Evolutionary conservation across 2,797 vertebrate species (phyloP).

Genomic region (Cephalopachus bancanus): DNA sequence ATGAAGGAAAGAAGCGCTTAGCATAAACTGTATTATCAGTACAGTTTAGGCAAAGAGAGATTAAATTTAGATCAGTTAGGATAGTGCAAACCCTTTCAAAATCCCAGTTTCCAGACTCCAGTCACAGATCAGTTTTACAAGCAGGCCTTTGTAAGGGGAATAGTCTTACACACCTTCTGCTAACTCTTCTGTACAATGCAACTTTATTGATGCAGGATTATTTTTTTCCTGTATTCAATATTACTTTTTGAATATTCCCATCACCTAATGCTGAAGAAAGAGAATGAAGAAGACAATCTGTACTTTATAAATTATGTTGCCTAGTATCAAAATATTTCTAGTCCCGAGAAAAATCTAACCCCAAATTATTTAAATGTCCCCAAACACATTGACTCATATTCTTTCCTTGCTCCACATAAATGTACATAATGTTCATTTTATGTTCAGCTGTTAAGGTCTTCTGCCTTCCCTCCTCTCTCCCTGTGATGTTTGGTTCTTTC

Average conservation of each 20-base stretch:
- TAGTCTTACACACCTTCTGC: rapidly evolving
- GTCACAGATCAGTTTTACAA: rapidly evolving
- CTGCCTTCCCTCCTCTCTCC: background rate
- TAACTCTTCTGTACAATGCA: too few relatives aligned
- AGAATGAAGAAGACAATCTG: rapidly evolving
- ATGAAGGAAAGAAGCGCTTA: too few relatives aligned
- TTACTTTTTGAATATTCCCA: background rate
- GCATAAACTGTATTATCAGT: rapidly evolving
- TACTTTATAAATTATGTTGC: background rate
- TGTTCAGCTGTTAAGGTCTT: rapidly evolving
- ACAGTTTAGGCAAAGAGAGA: background rate
- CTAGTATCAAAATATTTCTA: background rate
- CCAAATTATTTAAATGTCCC: too few relatives aligned
- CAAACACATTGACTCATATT: background rate
- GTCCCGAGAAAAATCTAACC: background rate
- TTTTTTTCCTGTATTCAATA: too few relatives aligned
- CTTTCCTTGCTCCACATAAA: background rate
- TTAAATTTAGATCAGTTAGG: too few relatives aligned
- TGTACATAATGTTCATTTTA: background rate
- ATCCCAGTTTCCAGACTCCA: background rate
- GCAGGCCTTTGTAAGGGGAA: too few relatives aligned
- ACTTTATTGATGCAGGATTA: background rate
- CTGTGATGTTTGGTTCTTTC: background rate
- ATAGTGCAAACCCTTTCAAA: too few relatives aligned
- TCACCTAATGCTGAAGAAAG: background rate